Conservation (phyloP, 2,113 vertebrate genomes). For the Manacus vitellinus region DNA sequence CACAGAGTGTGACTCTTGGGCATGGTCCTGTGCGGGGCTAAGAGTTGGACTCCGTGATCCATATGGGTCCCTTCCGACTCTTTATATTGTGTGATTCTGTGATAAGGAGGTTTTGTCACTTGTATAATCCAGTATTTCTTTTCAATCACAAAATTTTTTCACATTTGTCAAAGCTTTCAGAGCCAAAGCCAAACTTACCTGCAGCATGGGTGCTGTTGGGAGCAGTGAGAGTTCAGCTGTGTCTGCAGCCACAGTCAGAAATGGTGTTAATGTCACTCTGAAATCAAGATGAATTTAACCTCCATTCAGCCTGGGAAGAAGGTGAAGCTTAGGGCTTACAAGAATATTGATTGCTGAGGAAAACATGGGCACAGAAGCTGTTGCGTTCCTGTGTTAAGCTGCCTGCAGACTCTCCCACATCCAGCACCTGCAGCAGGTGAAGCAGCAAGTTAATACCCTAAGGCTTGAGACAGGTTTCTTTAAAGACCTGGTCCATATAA, state of each 20-base stretch:
- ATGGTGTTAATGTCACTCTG: neutral
- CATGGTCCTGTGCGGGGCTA: neutral
- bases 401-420: neutral
- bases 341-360: neutral
- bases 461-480: neutral
- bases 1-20: neutral
- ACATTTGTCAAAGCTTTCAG: rapidly evolving
- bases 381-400: neutral
- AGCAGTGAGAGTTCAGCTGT: neutral
- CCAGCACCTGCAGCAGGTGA: neutral
- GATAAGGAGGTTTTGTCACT: neutral
- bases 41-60: neutral
- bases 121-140: neutral
- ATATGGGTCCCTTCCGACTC: neutral
- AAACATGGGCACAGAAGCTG: rapidly evolving
- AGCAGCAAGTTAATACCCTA: neutral
- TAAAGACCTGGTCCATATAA: neutral
- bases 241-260: neutral
- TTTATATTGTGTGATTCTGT: neutral
- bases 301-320: neutral
- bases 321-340: rapidly evolving
- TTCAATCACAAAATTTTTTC: neutral
- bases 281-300: neutral
- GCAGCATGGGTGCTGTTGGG: neutral
- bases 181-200: neutral